Evolutionary conservation across 2,113 vertebrate species (phyloP).

Genomic region (Tupaia chinensis): DNA sequence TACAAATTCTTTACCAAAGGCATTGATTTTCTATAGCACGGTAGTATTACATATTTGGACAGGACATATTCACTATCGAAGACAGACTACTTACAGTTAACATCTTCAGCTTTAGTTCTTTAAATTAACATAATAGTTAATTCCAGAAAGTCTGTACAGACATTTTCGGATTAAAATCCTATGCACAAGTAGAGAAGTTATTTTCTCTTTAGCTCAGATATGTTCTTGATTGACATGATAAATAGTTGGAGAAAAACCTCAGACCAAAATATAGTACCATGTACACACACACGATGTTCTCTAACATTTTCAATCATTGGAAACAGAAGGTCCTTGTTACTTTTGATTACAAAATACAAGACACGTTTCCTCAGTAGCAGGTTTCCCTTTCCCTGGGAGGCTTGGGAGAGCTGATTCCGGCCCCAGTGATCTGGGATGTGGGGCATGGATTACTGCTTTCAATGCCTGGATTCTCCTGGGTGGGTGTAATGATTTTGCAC

Average conservation of each 20-base stretch:
- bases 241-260: not conserved
- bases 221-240: slow-evolving; percentile 23
- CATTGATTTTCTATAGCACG: not conserved
- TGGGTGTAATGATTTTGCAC: rapidly evolving
- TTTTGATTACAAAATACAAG: slow-evolving; percentile 52
- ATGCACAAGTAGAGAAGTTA: not conserved
- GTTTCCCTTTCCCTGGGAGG: not conserved
- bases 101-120: not conserved
- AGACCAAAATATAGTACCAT: not conserved
- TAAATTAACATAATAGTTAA: not conserved
- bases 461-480: not conserved
- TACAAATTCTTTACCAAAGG: slow-evolving; percentile 1
- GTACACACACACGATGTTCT: not conserved
- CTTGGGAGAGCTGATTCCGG: not conserved
- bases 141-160: not conserved
- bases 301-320: not conserved
- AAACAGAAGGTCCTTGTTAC: slow-evolving; percentile 40
- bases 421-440: not conserved
- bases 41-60: not conserved
- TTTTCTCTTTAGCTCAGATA: slow-evolving; percentile 14
- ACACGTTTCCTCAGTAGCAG: slow-evolving; percentile 29
- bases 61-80: not conserved
- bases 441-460: not conserved
- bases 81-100: not conserved
- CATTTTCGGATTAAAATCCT: not conserved